These are phyloP conservation scores for Ctenosaura bakeri DNA, from an alignment of 2,797 vertebrate species.

Conservation along the genomic window DNA sequence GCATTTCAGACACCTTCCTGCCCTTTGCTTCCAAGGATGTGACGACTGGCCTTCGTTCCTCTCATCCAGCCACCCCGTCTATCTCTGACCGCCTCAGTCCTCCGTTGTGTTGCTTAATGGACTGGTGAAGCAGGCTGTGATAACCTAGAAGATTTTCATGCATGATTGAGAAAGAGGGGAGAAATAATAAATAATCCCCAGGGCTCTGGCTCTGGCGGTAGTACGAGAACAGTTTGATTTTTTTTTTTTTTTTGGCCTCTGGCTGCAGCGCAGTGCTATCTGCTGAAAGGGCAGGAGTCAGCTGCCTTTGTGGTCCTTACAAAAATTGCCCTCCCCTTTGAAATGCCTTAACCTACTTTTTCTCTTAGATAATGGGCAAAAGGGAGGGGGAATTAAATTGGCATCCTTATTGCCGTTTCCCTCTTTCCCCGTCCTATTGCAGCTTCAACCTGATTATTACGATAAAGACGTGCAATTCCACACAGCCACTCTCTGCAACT, in stretches of 20 bases:
- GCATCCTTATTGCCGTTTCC: not conserved
- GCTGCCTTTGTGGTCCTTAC: not conserved
- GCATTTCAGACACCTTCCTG: not conserved
- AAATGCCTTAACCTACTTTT: not conserved
- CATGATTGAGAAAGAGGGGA: not conserved
- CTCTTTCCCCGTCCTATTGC: not conserved
- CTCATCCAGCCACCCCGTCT: not conserved
- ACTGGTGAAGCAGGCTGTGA: not conserved
- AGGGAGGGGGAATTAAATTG: not conserved
- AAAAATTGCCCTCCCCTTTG: not conserved
- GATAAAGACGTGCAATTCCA: not conserved
- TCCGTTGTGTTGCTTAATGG: slow-evolving; percentile 8
- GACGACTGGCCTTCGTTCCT: not conserved
- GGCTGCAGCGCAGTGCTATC: not conserved
- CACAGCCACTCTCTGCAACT: not conserved
- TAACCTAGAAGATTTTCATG: slow-evolving; percentile 16
- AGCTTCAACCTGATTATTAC: not conserved
- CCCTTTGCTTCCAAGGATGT: not conserved
- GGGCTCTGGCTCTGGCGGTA: not conserved
- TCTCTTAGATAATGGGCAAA: not conserved
- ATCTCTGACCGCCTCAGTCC: not conserved
- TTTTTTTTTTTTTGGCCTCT: not conserved
- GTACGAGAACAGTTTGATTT: not conserved
- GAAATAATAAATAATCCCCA: not conserved
- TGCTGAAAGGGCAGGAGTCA: not conserved